Evolutionary conservation across 2,113 vertebrate species (phyloP), one percentile per base, ranked within the genome.

Genomic region (Eublepharis macularius): DNA sequence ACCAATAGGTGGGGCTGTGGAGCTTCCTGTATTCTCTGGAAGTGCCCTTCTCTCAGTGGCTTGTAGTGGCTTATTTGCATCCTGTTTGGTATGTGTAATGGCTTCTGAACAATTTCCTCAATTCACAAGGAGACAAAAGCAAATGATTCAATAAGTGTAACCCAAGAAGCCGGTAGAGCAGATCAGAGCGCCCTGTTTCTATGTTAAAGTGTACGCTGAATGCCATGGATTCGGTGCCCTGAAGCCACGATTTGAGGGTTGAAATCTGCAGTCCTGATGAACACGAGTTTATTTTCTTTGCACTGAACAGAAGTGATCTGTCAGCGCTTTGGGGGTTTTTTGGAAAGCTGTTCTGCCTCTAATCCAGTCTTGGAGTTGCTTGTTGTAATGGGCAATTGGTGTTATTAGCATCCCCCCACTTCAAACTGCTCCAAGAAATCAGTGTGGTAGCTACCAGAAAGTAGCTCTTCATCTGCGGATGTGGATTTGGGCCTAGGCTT

Each of bases 1-100:
- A 79, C 92, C 95, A 90, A 77, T 87, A 95, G 93, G 89, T 95
- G 94, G 94, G 10, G 81, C 88, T 90, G 57, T 82, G 85, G 92
- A 93, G 82, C 92, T 91, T 92, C 16, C 65, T 45, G 60, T n/a
- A 36, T 34, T 82, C 36, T 66, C 60, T 24, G 47, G 21, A 79
- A 84, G 43, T 60, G 43, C 1, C 82, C 74, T 83, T 80, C 32
- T 68, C 26, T n/a, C 54, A 2, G 29, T 69, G 51, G 1, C 77
- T 51, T 12, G 0, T 10, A 9, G 17, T 68, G 84, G 49, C 10
- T 0, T 60, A 47, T 34, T 80, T 51, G 60, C 73, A 65, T 88
- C 70, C 87, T 43, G 82, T 80, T 86, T 41, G 60, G 36, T n/a
- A 84, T 81, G 24, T 0, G 81, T 49, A 68, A 81, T 63, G 26